A percentile compares a stretch with the other conserved stretches of the same genome.
These are phyloP conservation scores for Priocnemis perturbator DNA, from an alignment of 2,888 invertebrate species.

Conservation along the genomic window DNA sequence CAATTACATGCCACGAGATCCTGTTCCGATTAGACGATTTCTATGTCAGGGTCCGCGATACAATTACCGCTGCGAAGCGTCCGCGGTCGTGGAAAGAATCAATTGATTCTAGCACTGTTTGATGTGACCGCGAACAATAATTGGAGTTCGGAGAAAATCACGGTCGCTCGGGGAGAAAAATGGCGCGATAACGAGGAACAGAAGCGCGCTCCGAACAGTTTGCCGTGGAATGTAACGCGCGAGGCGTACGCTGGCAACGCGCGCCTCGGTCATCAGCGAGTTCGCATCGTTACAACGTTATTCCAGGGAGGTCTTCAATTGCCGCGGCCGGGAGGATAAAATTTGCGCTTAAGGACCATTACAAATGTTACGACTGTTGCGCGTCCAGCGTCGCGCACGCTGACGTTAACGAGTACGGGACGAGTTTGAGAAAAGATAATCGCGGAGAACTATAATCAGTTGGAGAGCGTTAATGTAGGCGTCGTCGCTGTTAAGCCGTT, in stretches of 20 bases:
- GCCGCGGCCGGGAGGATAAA: constrained; percentile 20
- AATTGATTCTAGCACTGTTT: not conserved
- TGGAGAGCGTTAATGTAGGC: constrained; percentile 41
- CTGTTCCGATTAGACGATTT: too few species aligned
- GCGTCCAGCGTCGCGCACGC: constrained; percentile 4
- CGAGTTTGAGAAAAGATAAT: constrained; percentile 37
- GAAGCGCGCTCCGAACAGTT: too few species aligned
- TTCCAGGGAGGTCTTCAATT: constrained; percentile 30
- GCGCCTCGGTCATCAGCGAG: constrained; percentile 23
- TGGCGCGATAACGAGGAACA: too few species aligned
- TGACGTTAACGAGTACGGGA: constrained; percentile 31
- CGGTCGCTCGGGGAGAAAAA: too few species aligned
- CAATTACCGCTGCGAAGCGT: not conserved
- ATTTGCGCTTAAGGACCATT: constrained; percentile 27
- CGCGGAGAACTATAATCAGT: constrained; percentile 39
- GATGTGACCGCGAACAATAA: not conserved
- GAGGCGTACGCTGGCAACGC: too few species aligned
- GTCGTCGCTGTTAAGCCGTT: constrained; percentile 52
- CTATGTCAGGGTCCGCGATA: not conserved
- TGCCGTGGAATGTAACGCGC: too few species aligned
- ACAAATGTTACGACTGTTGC: constrained; percentile 24
- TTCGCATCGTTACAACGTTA: constrained; percentile 17
- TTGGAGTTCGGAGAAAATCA: not conserved
- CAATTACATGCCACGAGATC: too few species aligned
- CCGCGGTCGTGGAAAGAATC: too few species aligned